Evolutionary conservation across 2,797 vertebrate genomes (phyloP).

Genomic region (Arremon brunneinucha): DNA sequence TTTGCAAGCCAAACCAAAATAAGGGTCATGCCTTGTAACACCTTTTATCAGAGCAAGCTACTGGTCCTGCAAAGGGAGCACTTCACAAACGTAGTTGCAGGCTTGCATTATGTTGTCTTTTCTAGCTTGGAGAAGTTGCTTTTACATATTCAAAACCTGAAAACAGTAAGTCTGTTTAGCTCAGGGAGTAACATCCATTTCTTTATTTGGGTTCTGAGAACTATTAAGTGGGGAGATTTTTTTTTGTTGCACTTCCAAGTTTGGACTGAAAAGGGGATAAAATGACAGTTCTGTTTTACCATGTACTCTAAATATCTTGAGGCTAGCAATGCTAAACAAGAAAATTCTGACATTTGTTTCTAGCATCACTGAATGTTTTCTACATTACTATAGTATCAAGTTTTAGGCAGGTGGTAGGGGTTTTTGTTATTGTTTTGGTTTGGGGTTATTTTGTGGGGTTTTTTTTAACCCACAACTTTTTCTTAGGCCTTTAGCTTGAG

Average conservation of each 20-base stretch:
- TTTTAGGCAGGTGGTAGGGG: neutral
- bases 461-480: neutral
- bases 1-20: neutral
- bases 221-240: neutral
- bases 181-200: neutral
- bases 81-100: neutral
- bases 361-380: neutral
- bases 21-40: fast-evolving
- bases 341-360: neutral
- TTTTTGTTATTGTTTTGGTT: neutral
- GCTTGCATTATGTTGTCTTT: neutral
- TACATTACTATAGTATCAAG: neutral
- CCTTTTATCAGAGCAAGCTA: neutral
- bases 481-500: neutral
- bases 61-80: neutral
- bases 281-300: neutral
- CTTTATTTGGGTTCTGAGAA: neutral
- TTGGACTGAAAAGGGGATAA: neutral
- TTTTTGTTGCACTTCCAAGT: neutral
- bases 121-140: neutral
- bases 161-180: neutral
- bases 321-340: neutral
- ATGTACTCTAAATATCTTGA: neutral
- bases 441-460: neutral
- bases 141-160: neutral